phyloP scores from a whole-genome alignment of 2,113 vertebrate genomes.

The Salvelinus fontinalis region DNA sequence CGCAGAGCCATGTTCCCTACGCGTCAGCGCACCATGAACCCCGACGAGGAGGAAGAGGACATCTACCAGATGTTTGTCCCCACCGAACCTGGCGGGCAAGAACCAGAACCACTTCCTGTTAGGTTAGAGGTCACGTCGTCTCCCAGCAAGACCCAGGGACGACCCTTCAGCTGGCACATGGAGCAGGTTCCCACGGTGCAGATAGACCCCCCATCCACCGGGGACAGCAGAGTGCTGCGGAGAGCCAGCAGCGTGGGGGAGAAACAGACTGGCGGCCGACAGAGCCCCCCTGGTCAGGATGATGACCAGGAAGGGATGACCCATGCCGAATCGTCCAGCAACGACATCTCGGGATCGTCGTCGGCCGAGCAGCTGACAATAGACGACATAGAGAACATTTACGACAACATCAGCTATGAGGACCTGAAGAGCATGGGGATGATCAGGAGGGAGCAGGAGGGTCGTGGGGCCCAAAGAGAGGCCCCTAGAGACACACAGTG shows the following conservation, averaged over 20 bases:
- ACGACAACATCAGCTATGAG: constrained; percentile 96
- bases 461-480: constrained; percentile 45
- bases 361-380: constrained; percentile 86
- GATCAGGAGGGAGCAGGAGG: constrained; percentile 75
- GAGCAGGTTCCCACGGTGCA: constrained; percentile 73
- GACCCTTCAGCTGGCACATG: constrained; percentile 93
- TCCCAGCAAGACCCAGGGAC: constrained; percentile 64
- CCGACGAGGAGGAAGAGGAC: constrained; percentile 87
- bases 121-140: constrained; percentile 48
- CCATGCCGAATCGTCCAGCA: constrained; percentile 76
- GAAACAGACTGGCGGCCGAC: constrained; percentile 65
- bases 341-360: constrained; percentile 75
- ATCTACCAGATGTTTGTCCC: constrained; percentile 96
- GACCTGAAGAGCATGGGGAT: constrained; percentile 93
- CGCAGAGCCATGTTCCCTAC: constrained; percentile 89
- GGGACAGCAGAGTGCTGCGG: constrained; percentile 75
- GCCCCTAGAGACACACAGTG: constrained; percentile 3
- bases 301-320: constrained; percentile 59
- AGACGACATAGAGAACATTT: constrained; percentile 93
- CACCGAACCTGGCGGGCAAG: constrained; percentile 74
- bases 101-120: constrained; percentile 64
- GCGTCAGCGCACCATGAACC: constrained; percentile 80
- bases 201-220: constrained; percentile 63
- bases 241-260: constrained; percentile 93
- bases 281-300: constrained; percentile 32